These are phyloP conservation scores for Manis javanica DNA, from an alignment of 2,797 vertebrate genomes.

Conservation along the genomic window DNA sequence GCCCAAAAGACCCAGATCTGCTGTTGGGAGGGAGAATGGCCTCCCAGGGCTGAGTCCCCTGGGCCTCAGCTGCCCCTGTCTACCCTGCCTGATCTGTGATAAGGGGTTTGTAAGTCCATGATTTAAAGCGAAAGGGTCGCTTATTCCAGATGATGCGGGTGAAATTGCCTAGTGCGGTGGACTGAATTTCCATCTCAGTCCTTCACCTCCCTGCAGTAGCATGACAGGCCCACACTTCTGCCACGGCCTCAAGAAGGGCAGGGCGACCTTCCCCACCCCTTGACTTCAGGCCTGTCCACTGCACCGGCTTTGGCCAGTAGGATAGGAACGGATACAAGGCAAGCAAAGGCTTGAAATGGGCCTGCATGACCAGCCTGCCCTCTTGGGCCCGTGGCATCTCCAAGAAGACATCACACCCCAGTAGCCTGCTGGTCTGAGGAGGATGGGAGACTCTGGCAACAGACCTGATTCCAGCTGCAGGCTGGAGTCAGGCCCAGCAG, in stretches of 20 bases:
- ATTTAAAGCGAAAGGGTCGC: not conserved
- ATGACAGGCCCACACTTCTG: rapidly evolving
- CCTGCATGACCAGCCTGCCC: not conserved
- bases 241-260: rapidly evolving
- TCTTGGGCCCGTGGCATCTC: not conserved
- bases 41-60: too few species aligned
- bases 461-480: not conserved
- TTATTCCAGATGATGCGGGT: not conserved
- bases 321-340: not conserved
- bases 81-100: not conserved
- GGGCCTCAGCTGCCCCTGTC: rapidly evolving
- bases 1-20: too few species aligned
- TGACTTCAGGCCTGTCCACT: not conserved
- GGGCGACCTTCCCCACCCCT: not conserved
- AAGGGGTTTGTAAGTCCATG: not conserved
- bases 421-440: not conserved
- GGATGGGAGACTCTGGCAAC: rapidly evolving
- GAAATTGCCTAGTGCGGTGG: not conserved
- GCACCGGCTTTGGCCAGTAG: not conserved
- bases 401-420: rapidly evolving
- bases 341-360: not conserved
- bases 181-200: not conserved
- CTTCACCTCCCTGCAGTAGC: rapidly evolving
- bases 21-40: not conserved
- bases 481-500: rapidly evolving